Evolutionary conservation across 2,888 invertebrate genomes (phyloP), one percentile per base, ranked within the genome.

Genomic region (Dorcus parallelipipedus): DNA sequence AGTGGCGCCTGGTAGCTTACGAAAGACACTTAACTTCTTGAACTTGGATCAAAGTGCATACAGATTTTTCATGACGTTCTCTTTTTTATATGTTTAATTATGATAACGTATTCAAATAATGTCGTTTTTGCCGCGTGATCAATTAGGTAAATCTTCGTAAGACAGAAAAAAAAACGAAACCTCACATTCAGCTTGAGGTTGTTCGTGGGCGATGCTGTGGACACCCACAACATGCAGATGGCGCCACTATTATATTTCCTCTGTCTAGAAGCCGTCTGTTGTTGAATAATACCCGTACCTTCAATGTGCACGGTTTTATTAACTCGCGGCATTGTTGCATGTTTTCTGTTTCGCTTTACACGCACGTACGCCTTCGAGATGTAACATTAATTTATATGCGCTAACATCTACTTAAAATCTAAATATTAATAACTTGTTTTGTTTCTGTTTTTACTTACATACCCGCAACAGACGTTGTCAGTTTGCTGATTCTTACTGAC

Each of bases 181-280:
- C 38, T 38, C 49, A 49, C 49, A 17, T 49, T 49, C 49, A 8
- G 38, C 52, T 55, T 9, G 23, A 45, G 23, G 3, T 45, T 42
- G 59, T 51, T 62, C 54, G 66, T 66, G 64, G 66, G 66, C 66
- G 64, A 64, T 63, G 59, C 59, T 60, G 58, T 60, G 63, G 62
- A 63, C 66, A 64, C 66, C 66, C 64, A 66, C 66, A 58, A 63
- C 53, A 61, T 62, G 60, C 60, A 62, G 53, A 59, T 62, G 64
- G 66, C 66, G 66, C 66, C 66, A 60, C 64, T 61, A 61, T 64
- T 66, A 64, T 64, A 64, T 65, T 66, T 66, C 64, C 64, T 64
- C 59, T 56, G 66, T 65, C 66, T 66, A 61, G 64, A 58, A 62
- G 62, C 59, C 52, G 64, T 66, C 64, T 66, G 64, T 64, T 66